Base-by-base conservation (phyloP, 2,113 vertebrate genomes). In the Colius striatus region DNA sequence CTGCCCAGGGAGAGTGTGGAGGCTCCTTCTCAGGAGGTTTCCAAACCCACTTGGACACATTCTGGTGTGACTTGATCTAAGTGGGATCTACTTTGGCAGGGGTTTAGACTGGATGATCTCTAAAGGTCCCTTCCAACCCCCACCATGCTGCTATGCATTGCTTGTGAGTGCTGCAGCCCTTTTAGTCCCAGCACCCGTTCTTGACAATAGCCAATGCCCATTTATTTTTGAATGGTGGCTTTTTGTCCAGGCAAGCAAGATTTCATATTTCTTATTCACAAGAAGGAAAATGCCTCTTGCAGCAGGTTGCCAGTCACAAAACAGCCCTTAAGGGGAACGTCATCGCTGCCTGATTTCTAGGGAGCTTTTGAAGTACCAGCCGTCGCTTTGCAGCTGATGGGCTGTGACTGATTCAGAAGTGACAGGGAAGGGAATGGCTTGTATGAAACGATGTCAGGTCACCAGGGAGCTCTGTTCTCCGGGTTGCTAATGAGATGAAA, bases 321-420 rank as follows among this genome's bases (percentile, higher is more conserved):
- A 10, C 25, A 9, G 3, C 26, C 41, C 21, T 11, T 6, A 6
- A 13, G 51, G 57, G 78, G 22, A n/a, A 4, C 0, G 6, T 23
- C 19, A 0, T 3, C 5, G 13, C 51, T 4, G 0, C 0, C 2
- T 15, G 13, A 57, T 66, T 74, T 41, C 60, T 25, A 1, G 30
- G 73, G 48, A 87, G 36, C n/a, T 73, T 13, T 25, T n/a, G 51
- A 32, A 58, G 47, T 9, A 21, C 3, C 70, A 67, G n/a, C 25
- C n/a, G 0, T 38, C 0, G 4, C 34, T 43, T 58, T 2, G 16
- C 29, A 11, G 20, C 57, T 13, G 30, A 7, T 1, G 74, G 51
- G 65, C 57, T 66, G 55, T 1, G 76, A 54, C 48, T 0, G 20
- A 10, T 21, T 25, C 38, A 18, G 19, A 10, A 32, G 32, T 0